Base-by-base conservation (phyloP, 1,140 invertebrate species). In the Drosophila mojavensis region DNA sequence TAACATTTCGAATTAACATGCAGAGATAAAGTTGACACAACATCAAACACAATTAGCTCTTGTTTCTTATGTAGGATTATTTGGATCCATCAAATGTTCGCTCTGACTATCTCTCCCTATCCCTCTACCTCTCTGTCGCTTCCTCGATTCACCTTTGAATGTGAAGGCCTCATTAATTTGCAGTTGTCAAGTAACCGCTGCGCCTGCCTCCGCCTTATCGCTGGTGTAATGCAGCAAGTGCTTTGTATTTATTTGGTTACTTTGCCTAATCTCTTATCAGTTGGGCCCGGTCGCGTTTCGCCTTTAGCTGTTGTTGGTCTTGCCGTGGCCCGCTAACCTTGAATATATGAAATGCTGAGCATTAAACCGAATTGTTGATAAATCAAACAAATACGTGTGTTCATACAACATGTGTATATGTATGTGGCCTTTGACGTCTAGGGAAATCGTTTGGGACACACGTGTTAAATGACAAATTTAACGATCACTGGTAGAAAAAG, bases 301-400 rank as follows among this genome's bases (percentile, higher is more conserved):
- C 47, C 41, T 41, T 17, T 53, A 28, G 41, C 30, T 54, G 43
- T 62, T 51, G 53, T 39, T 53, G 30, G 48, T 64, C 30, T 51
- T 4, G 50, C 20, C 36, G 59, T 78, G 75, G 79, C 80, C 81
- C 24, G 81, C 55, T 80, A 79, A 83, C 81, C 81, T 84, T 80
- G 78, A 83, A 80, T 73, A 62, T 64, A 75, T 73, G 50, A 65
- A 64, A 48, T 60, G 58, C 33, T 60, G 28, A 33, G 43, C 28
- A 39, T 20, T 51, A 30, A 75, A 47, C 60, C 20, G 55, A 48
- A 60, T 48, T 54, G 47, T 61, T 75, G 78, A 84, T 84, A 78
- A 75, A 68, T 68, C 50, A 67, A 67, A 59, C 28, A 28, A 9
- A 33, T 33, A 33, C 39, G 5, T 28, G 10, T 11, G 3, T 36